phyloP scores from a whole-genome alignment of 2,113 vertebrate genomes.

The Equus przewalskii region DNA sequence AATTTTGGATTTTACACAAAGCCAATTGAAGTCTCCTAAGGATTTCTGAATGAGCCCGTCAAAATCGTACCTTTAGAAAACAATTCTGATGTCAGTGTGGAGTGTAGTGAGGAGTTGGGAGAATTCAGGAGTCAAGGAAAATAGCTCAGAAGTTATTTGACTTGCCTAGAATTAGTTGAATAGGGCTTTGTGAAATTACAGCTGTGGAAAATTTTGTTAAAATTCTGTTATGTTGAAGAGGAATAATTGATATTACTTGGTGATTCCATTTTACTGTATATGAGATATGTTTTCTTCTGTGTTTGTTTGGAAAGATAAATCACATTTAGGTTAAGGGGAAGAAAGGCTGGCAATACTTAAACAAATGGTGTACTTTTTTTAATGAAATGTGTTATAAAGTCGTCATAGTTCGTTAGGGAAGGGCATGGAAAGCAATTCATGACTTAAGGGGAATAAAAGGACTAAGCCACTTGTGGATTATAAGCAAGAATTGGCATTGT shows the following conservation, averaged over 20 bases:
- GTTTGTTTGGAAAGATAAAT: background rate
- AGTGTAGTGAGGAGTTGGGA: background rate
- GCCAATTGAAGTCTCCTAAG: background rate
- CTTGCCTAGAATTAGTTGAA: background rate
- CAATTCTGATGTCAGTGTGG: background rate
- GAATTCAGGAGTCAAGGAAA: background rate
- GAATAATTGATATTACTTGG: background rate
- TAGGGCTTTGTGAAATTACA: background rate
- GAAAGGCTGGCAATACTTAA: background rate
- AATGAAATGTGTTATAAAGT: background rate
- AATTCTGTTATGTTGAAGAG: background rate
- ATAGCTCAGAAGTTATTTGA: background rate
- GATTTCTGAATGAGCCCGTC: background rate
- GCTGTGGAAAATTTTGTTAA: background rate
- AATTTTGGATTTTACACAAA: background rate
- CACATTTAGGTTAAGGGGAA: background rate
- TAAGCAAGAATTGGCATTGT: constrained; percentile 27
- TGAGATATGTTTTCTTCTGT: background rate
- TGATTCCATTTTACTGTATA: background rate
- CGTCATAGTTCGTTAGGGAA: background rate
- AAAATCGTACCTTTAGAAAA: background rate
- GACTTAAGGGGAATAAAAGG: background rate
- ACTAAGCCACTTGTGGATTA: background rate
- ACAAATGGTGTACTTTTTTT: background rate
- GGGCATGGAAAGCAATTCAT: background rate